These are phyloP conservation scores for Tichodroma muraria DNA, from an alignment of 2,113 vertebrate species.

Conservation along the genomic window DNA sequence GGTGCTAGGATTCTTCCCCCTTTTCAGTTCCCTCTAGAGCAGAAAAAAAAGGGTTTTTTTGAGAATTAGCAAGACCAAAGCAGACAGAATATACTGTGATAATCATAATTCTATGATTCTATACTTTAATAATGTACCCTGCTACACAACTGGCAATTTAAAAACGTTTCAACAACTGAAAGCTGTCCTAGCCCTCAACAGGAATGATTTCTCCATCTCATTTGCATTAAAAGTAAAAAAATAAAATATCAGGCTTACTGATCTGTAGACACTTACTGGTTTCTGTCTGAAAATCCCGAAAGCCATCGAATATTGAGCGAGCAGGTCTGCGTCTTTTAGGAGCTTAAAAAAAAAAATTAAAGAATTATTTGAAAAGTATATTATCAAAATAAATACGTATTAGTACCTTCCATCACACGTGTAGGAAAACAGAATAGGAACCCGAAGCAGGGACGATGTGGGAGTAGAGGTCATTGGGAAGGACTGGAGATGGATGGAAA, in stretches of 20 bases:
- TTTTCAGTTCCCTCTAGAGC: background rate
- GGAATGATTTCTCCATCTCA: background rate
- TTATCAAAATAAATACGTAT: background rate
- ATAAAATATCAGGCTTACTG: background rate
- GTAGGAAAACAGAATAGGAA: background rate
- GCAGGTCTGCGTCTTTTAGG: slow-evolving; percentile 95
- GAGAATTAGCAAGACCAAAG: background rate
- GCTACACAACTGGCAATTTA: background rate
- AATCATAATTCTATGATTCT: background rate
- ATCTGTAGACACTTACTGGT: slow-evolving; percentile 83
- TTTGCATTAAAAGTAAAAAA: background rate
- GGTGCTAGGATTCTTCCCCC: background rate
- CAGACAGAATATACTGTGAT: background rate
- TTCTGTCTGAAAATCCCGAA: slow-evolving; percentile 98
- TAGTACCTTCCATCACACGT: background rate
- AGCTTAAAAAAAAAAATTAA: slow-evolving; percentile 65
- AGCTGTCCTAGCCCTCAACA: background rate
- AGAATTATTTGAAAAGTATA: background rate
- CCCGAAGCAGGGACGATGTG: background rate
- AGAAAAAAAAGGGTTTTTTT: background rate
- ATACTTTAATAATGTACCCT: background rate
- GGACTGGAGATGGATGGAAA: background rate
- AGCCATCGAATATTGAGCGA: slow-evolving; percentile 97
- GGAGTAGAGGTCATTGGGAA: background rate
- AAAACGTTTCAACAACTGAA: background rate